Percentiles rank a stretch among this genome's conserved stretches.
phyloP scores from a whole-genome alignment of 2,113 vertebrate species.

The Tachysurus fulvidraco region DNA sequence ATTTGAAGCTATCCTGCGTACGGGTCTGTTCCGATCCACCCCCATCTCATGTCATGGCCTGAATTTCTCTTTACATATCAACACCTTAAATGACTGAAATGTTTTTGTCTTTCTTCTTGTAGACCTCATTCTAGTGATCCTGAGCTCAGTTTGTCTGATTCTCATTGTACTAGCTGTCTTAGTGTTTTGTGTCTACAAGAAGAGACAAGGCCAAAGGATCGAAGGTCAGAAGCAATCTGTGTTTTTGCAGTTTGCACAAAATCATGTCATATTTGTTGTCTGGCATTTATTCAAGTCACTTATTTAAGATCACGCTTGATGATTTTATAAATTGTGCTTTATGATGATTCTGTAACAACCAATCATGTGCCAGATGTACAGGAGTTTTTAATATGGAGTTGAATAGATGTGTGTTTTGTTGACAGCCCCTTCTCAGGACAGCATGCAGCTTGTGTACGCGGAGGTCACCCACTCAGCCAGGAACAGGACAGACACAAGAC shows the following conservation, averaged over 20 bases:
- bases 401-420: background rate
- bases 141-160: background rate
- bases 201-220: background rate
- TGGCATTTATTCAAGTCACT: background rate
- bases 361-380: background rate
- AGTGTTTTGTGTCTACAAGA: background rate
- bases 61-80: no score
- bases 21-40: no score
- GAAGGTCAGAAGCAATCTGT: background rate
- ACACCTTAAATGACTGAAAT: background rate
- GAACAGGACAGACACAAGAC: background rate
- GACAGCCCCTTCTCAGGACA: slow-evolving; percentile 2
- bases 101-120: background rate
- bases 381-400: background rate
- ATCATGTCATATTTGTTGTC: background rate
- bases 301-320: no score
- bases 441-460: background rate
- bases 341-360: background rate
- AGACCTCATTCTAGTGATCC: background rate
- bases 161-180: background rate
- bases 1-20: no score
- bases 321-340: background rate
- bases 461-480: background rate
- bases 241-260: background rate
- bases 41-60: no score